Conservation (phyloP, 2,888 invertebrate genomes). For the Enchytraeus crypticus region DNA sequence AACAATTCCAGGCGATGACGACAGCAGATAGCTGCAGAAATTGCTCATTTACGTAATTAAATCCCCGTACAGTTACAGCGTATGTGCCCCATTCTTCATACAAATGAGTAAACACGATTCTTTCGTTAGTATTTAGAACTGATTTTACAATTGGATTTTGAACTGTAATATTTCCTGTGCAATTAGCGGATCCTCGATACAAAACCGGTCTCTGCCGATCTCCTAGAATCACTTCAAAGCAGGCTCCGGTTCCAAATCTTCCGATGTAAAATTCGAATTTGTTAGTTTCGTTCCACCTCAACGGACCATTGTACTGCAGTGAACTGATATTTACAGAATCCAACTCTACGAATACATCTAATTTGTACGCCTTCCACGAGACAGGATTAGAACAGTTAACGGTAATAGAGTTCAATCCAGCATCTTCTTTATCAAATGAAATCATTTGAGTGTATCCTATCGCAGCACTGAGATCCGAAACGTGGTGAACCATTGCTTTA, state of each 20-base stretch:
- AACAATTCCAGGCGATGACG: not conserved
- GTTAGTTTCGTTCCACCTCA: not conserved
- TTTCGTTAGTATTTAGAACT: too few relatives aligned
- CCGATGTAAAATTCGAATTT: not conserved
- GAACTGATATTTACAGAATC: not conserved
- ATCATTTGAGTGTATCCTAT: not conserved
- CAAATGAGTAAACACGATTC: too few relatives aligned
- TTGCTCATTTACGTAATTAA: not conserved
- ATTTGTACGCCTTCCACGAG: not conserved
- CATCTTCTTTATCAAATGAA: not conserved
- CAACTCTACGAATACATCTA: not conserved
- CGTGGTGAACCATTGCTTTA: not conserved
- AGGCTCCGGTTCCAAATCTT: not conserved
- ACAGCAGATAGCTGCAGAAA: not conserved
- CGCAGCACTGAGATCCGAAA: not conserved
- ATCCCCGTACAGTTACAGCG: not conserved
- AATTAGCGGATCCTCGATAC: too few relatives aligned
- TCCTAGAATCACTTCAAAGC: not conserved
- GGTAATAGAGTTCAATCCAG: not conserved
- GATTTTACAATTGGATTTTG: too few relatives aligned
- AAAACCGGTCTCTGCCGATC: too few relatives aligned
- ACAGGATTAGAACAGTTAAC: not conserved
- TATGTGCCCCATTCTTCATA: not conserved
- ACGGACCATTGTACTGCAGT: not conserved
- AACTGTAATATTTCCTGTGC: too few relatives aligned